Base-by-base conservation (phyloP, 1,140 invertebrate genomes). In the Pemphigus obesinymphae region DNA sequence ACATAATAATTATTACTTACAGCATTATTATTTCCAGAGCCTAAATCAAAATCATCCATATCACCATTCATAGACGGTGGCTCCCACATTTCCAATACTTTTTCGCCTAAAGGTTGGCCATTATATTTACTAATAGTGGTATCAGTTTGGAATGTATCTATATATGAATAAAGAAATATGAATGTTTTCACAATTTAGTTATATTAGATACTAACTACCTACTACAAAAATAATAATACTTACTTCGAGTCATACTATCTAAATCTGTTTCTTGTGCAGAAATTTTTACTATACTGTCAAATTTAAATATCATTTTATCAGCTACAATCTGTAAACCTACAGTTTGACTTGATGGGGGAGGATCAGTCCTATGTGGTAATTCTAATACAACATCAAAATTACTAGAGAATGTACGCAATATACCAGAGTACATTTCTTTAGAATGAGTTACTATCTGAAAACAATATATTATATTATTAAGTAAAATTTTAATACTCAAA, bases 71-170 rank as follows among this genome's bases (percentile, higher is more conserved):
- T 90, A 31, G 89, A 88, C 55, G 91, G 89, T 50, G 90, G 90
- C 85, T 95, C 94, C 95, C 96, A 97, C 40, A 95, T 95, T 87
- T 96, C 94, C 58, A 97, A 87, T 86, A 96, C 93, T 85, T 92
- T 93, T 85, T 96, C 94, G 83, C 91, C 91, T 29, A 82, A 13
- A 29, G 90, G 85, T 84, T 89, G 84, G 43, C 90, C 90, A 86
- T 91, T 89, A 84, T 89, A 90, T 87, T 90, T 90, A 86, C 90
- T 91, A 86, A 92, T 92, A 72, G 92, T 92, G 83, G 91, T 92
- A 86, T 97, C 95, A 45, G 94, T 97, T 87, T 93, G 92, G 87
- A 95, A 95, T 68, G 92, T 92, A 86, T 93, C 85, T 85, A 78
- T 48, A 84, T 84, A 84, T 82, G 53, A 43, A 23, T 45, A 55